Conservation (phyloP, 2,888 invertebrate species). For the Priocnemis perturbator region DNA sequence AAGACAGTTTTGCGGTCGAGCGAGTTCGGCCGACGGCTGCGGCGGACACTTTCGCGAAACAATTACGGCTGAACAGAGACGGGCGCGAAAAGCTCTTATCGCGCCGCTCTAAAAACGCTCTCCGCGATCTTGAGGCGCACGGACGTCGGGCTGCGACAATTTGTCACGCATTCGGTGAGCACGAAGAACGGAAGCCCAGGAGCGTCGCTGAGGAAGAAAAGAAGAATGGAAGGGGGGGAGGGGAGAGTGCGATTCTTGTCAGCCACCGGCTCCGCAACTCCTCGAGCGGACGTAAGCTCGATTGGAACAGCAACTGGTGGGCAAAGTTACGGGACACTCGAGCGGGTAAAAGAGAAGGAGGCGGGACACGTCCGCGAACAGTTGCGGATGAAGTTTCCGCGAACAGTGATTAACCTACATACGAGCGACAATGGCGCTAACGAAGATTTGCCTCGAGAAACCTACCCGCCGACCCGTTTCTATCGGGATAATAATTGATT, state of each 20-base stretch:
- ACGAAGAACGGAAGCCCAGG: neutral
- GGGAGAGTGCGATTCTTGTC: constrained; percentile 12
- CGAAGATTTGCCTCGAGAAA: constrained; percentile 45
- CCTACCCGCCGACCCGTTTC: constrained; percentile 35
- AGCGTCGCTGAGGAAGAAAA: constrained; percentile 5
- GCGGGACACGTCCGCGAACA: constrained; percentile 30
- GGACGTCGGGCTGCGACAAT: no score
- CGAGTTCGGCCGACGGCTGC: no score
- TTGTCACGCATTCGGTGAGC: no score
- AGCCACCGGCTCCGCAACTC: constrained; percentile 14
- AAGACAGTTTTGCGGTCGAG: no score
- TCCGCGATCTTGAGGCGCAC: no score
- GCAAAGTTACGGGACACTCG: constrained; percentile 14
- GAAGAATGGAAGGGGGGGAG: neutral
- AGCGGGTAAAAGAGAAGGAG: constrained; percentile 16
- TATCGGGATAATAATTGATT: constrained; percentile 40
- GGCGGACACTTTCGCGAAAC: no score
- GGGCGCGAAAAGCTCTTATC: no score
- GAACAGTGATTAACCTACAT: constrained; percentile 52
- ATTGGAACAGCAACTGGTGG: constrained; percentile 39
- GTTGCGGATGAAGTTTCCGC: constrained; percentile 21
- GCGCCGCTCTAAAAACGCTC: no score
- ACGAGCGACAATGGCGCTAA: constrained; percentile 46
- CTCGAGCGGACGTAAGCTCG: constrained; percentile 3
- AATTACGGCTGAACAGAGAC: no score